Conservation (phyloP, 2,797 vertebrate genomes). For the Knipowitschia caucasica region DNA sequence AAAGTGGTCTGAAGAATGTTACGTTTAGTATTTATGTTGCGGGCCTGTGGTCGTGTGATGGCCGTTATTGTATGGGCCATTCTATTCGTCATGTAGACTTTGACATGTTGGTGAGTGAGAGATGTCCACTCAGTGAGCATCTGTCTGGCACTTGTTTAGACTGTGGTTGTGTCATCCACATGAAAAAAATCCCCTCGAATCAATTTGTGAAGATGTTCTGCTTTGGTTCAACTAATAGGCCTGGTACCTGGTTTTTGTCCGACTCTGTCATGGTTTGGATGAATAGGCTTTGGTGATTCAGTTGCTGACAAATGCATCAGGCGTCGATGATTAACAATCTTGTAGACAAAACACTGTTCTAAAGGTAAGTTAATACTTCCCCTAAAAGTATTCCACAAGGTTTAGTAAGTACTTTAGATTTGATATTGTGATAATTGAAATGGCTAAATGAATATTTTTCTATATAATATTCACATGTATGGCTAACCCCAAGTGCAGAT, state of each 20-base stretch:
- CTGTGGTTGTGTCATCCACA: slow-evolving; percentile 40
- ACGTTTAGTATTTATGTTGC: neutral
- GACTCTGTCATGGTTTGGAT: slow-evolving; percentile 16
- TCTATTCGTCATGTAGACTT: neutral
- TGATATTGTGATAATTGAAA: too few species aligned
- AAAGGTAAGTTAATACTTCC: neutral
- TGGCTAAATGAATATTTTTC: too few species aligned
- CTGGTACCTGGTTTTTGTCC: slow-evolving; percentile 29
- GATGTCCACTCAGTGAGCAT: slow-evolving; percentile 42
- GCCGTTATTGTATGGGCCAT: neutral
- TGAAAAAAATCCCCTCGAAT: slow-evolving; percentile 37
- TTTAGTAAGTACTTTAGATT: neutral
- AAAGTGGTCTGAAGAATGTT: neutral
- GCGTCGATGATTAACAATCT: slow-evolving; percentile 10
- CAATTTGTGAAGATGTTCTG: slow-evolving; percentile 46
- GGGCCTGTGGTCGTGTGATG: neutral
- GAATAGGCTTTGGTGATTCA: neutral
- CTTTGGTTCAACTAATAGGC: slow-evolving; percentile 37
- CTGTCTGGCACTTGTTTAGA: slow-evolving; percentile 55
- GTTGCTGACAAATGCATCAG: slow-evolving; percentile 2
- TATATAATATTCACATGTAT: too few species aligned
- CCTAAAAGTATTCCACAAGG: neutral
- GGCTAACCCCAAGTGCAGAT: too few species aligned
- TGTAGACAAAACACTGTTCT: slow-evolving; percentile 4
- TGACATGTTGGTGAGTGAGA: slow-evolving; percentile 12